Evolutionary conservation across 2,888 invertebrate species (phyloP), one percentile per base, ranked within the genome.

Genomic region (Eulithis testata): DNA sequence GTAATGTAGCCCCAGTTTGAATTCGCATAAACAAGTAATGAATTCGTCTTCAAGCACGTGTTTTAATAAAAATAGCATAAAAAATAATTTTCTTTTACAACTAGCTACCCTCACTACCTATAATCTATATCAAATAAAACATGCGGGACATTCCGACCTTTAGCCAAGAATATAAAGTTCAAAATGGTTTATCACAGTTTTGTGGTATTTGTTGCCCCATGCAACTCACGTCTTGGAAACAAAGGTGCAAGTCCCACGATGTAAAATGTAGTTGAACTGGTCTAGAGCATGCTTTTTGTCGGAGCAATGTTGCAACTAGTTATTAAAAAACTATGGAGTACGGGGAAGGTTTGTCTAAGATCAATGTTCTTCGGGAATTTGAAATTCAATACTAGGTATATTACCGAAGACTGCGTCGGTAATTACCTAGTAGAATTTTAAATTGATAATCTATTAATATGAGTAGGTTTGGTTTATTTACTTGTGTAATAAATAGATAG

Each of bases 221-320:
- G 68, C 55, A 51, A 59, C 68, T 68, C 62, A 65, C 68, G 65
- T 68, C 64, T 59, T 55, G 51, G 58, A 56, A 66, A 63, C 70
- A 73, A 74, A 76, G 74, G 72, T 75, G 72, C 71, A 67, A 75
- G 65, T 57, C 59, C 37, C 66, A 66, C 58, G 73, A 69, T 73
- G 62, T 65, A 56, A 66, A 60, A 66, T 66, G 56, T 63, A 60
- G 66, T 63, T 14, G 47, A 60, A 66, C 66, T 43, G 63, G 66
- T 66, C 63, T 51, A 9, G 37, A 11, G 54, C 40, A 43, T 50
- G 56, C 52, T 57, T 59, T 68, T 68, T 66, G 63, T 58, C n/a
- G 37, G 11, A 50, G 40, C 27, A 44, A 58, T 49, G 62, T 45
- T 56, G 45, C 55, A 57, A 57, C 52, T 9, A 47, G 56, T 47